Base-by-base conservation (phyloP, 92 coral and sea anemone genomes). In the Ricordea florida region DNA sequence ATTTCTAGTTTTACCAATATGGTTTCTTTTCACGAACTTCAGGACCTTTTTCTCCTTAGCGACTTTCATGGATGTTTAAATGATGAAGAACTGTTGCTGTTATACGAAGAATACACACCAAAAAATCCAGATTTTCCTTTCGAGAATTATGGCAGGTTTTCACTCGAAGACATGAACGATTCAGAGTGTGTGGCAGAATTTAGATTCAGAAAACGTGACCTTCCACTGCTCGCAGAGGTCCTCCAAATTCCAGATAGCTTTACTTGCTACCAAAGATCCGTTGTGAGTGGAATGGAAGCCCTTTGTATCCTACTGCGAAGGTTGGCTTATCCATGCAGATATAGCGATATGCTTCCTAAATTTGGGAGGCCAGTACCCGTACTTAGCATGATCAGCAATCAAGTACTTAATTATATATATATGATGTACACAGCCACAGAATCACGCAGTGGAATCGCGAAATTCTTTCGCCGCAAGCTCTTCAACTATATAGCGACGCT, bases 151-250 rank as follows among this genome's bases (percentile, higher is more conserved):
- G 60, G 46, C 30, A 76, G 49, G 84, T 31, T 52, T 32, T 64
- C 64, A 32, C 75, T 51, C 11, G 62, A 62, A 0, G 74, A 76
- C 52, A 76, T 63, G 65, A 63, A 62, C 49, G 83, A 76, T 50
- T 11, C 74, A 3, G 71, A 74, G 55, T 74, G 81, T 20, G 15
- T 43, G 47, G 81, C 81, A 35, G 81, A 74, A 42, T 72, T 72
- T 55, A 35, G 69, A 11, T 35, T 64, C 36, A 43, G 55, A 24
- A 64, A 64, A 25, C 57, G 16, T 20, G 74, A 66, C 59, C 57
- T 68, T 20, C 62, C 16, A 28, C 61, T 68, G 5, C 76, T 50
- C 21, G 62, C 62, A 0, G 76, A 68, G 46, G 76, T 34, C 55
- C 46, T 68, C 22, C 62, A 68, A 26, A 23, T 66, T 17, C 58